Percentiles rank a stretch among this genome's conserved stretches.
These are phyloP conservation scores for Brenthis daphne DNA, from an alignment of 2,888 invertebrate genomes.

Conservation along the genomic window DNA sequence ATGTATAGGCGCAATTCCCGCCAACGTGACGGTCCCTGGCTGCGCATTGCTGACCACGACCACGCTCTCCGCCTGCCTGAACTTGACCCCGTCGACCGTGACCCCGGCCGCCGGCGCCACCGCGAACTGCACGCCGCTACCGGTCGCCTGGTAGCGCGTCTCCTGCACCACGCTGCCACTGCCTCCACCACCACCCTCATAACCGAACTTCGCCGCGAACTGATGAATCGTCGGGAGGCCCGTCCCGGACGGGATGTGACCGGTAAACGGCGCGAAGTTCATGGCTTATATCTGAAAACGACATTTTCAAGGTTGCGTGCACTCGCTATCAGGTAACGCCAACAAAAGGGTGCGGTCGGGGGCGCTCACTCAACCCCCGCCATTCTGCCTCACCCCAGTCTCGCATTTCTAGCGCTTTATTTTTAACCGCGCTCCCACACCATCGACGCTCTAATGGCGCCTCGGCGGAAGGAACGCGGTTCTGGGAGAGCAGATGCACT, in stretches of 20 bases:
- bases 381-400: constrained; percentile 79
- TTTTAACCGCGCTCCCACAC: constrained; percentile 78
- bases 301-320: constrained; percentile 43
- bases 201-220: constrained; percentile 88
- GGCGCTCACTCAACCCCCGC: constrained; percentile 79
- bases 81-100: constrained; percentile 82
- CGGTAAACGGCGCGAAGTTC: constrained; percentile 94
- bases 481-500: constrained; percentile 34
- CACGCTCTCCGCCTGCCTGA: constrained; percentile 79
- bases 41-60: constrained; percentile 77
- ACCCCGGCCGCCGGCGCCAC: constrained; percentile 56
- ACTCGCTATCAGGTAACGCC: constrained; percentile 43
- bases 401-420: constrained; percentile 72
- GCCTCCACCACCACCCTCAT: constrained; percentile 66
- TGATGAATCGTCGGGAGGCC: constrained; percentile 91
- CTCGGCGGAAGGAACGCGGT: not conserved
- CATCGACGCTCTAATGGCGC: constrained; percentile 52
- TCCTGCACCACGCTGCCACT: constrained; percentile 66
- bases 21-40: constrained; percentile 72
- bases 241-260: constrained; percentile 88
- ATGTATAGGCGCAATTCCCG: constrained; percentile 70
- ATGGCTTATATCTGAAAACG: constrained; percentile 66
- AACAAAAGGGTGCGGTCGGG: constrained; percentile 69
- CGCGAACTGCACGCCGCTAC: constrained; percentile 66
- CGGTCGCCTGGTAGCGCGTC: constrained; percentile 63